phyloP scores from a whole-genome alignment of 2,113 vertebrate species.

The Chaetorhynchus papuensis region DNA sequence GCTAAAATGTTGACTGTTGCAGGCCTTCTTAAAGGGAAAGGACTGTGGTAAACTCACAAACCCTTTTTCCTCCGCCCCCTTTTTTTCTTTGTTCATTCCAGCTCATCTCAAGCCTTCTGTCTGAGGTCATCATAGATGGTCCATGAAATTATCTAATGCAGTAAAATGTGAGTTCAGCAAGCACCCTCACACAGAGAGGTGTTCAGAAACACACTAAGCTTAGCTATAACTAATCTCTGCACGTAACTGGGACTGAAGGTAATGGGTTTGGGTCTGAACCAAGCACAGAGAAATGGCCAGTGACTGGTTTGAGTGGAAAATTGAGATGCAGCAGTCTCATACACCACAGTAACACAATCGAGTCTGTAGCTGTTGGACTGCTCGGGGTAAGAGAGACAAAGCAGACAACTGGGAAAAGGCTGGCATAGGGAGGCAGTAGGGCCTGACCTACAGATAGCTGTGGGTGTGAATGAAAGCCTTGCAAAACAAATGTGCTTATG shows the following conservation, averaged over 20 bases:
- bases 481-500: background rate
- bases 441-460: background rate
- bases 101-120: background rate
- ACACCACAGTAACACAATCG: background rate
- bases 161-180: background rate
- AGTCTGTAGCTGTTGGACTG: background rate
- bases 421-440: background rate
- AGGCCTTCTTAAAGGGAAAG: background rate
- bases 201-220: background rate
- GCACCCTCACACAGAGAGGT: accelerated
- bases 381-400: background rate
- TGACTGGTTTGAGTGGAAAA: background rate
- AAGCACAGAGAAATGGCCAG: background rate
- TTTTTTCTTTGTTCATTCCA: background rate
- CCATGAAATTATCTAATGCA: background rate
- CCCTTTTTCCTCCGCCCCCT: accelerated
- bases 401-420: background rate
- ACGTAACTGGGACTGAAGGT: background rate
- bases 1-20: background rate
- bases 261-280: background rate
- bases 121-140: background rate
- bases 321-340: background rate
- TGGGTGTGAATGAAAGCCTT: background rate
- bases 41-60: background rate
- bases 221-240: background rate